A percentile compares a stretch with the other conserved stretches of the same genome.
These are phyloP conservation scores for Passer montanus DNA, from an alignment of 2,113 vertebrate species.

Conservation along the genomic window DNA sequence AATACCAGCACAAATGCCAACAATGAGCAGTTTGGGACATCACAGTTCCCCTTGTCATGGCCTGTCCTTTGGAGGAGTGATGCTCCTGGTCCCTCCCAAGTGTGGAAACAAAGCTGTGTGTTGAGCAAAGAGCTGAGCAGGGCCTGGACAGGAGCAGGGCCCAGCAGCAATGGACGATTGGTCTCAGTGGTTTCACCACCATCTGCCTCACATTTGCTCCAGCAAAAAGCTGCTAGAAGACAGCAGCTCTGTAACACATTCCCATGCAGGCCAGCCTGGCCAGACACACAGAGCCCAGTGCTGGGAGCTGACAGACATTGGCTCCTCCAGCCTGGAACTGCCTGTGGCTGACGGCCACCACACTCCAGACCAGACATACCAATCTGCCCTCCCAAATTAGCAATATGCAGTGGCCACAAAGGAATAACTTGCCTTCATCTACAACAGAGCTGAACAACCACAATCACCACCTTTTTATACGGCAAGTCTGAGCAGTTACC, in stretches of 20 bases:
- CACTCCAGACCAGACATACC: not conserved
- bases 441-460: not conserved
- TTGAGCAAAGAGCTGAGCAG: not conserved
- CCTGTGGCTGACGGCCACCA: not conserved
- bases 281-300: not conserved
- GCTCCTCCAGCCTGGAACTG: not conserved
- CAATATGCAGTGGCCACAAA: not conserved
- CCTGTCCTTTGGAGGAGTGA: not conserved
- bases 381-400: not conserved
- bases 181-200: not conserved
- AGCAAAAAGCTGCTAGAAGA: not conserved
- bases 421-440: not conserved
- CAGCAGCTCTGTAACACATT: not conserved
- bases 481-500: not conserved
- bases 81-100: not conserved
- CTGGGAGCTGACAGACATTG: not conserved
- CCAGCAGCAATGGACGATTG: accelerated
- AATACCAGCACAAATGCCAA: not conserved
- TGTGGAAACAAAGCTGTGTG: accelerated
- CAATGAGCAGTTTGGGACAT: not conserved
- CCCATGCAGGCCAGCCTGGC: not conserved
- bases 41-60: not conserved
- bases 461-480: not conserved
- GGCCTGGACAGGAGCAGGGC: not conserved
- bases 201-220: not conserved